Conservation (phyloP, 2,113 vertebrate genomes). For the Xiphorhynchus elegans region DNA sequence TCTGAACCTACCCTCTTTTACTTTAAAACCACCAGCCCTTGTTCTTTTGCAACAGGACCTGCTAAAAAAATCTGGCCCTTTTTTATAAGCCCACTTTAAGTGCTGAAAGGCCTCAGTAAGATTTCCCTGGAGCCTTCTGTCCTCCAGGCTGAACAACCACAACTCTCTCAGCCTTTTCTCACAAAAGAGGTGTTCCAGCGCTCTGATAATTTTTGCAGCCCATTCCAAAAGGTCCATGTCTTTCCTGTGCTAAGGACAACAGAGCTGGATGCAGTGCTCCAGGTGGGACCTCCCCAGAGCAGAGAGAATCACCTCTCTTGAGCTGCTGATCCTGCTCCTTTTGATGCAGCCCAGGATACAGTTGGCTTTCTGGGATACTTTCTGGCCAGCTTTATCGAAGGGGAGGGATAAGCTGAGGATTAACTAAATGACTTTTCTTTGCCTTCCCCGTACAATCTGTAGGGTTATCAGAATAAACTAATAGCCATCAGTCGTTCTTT, state of each 20-base stretch:
- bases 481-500: neutral
- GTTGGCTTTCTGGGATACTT: neutral
- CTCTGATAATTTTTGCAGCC: neutral
- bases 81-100: neutral
- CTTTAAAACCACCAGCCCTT: neutral
- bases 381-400: neutral
- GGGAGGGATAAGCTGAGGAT: neutral
- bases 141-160: neutral
- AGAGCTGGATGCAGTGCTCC: neutral
- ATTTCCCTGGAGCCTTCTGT: neutral
- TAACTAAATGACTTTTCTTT: neutral
- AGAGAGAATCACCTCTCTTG: neutral
- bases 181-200: neutral
- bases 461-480: neutral
- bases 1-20: neutral
- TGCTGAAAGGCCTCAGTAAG: neutral
- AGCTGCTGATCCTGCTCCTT: fast-evolving
- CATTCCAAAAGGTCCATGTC: neutral
- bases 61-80: neutral
- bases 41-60: neutral
- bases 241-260: neutral
- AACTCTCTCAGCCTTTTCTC: neutral
- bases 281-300: neutral
- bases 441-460: neutral
- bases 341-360: no score